A percentile compares a stretch with the other conserved stretches of the same genome.
These are phyloP conservation scores for Exaiptasia diaphana DNA, from an alignment of 64 coral and sea anemone genomes.

Conservation along the genomic window DNA sequence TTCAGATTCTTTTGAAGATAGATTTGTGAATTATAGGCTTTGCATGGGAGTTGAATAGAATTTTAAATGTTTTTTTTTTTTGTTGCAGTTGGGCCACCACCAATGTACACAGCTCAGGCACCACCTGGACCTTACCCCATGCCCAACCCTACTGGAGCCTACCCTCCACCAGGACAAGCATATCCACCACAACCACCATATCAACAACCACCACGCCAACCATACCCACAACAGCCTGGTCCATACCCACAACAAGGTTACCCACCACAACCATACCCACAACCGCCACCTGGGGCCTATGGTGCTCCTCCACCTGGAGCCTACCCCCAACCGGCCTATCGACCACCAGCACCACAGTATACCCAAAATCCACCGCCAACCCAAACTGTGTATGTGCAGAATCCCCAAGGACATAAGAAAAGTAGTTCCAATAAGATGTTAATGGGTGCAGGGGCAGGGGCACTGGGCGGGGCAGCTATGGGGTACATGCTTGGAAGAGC, in stretches of 20 bases:
- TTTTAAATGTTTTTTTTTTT: too few relatives aligned
- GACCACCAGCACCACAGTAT: constrained; percentile 37
- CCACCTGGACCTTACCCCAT: constrained; percentile 31
- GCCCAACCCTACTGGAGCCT: neutral
- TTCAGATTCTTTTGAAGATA: too few relatives aligned
- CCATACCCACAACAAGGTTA: constrained; percentile 62
- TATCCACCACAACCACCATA: constrained; percentile 58
- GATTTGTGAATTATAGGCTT: too few relatives aligned
- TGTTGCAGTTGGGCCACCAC: constrained; percentile 51
- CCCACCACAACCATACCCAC: constrained; percentile 48
- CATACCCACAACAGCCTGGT: constrained; percentile 14
- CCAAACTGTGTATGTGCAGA: constrained; percentile 86
- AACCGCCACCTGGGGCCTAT: constrained; percentile 45
- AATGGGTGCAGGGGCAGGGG: constrained; percentile 87
- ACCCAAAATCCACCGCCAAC: constrained; percentile 56
- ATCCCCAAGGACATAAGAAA: constrained; percentile 32
- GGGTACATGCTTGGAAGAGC: constrained; percentile 87
- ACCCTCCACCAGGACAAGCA: constrained; percentile 32
- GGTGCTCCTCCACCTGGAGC: constrained; percentile 54
- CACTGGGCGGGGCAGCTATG: constrained; percentile 75
- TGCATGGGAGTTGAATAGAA: too few relatives aligned
- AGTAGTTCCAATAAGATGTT: constrained; percentile 76
- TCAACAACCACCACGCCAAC: constrained; percentile 17
- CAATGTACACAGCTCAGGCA: constrained; percentile 14
- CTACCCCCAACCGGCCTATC: constrained; percentile 70